These are phyloP conservation scores for Phalanger gymnotis DNA, from an alignment of 2,797 vertebrate species.

Conservation along the genomic window DNA sequence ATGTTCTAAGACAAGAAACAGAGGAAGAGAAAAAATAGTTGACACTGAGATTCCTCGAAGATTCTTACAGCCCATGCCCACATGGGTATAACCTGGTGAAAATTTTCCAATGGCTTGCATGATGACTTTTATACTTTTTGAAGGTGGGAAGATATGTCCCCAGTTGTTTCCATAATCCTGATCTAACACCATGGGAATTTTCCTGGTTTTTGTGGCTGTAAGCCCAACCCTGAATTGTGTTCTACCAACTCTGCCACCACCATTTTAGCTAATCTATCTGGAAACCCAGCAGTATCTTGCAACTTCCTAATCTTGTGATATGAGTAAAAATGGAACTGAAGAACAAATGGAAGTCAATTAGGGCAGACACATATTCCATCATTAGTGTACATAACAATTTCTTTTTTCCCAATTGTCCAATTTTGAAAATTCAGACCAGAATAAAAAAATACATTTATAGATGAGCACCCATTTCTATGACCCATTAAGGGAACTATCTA, in stretches of 20 bases:
- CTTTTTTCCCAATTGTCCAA: background rate
- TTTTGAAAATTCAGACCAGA: background rate
- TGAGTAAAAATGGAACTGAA: slow-evolving; percentile 1
- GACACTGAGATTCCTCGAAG: background rate
- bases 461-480: background rate
- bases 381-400: background rate
- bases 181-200: background rate
- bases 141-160: background rate
- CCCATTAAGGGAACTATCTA: background rate
- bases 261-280: background rate
- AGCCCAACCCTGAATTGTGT: background rate
- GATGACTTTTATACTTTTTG: background rate
- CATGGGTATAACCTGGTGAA: background rate
- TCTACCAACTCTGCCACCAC: background rate
- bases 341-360: background rate
- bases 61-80: background rate
- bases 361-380: background rate
- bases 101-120: slow-evolving; percentile 22
- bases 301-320: background rate
- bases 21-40: background rate
- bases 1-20: background rate
- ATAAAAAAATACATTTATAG: slow-evolving; percentile 25
- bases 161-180: background rate
- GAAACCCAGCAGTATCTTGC: background rate
- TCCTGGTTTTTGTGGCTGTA: background rate